Percentiles rank a stretch among this genome's conserved stretches.
phyloP scores from a whole-genome alignment of 2,113 vertebrate genomes.

The Notechis scutatus region DNA sequence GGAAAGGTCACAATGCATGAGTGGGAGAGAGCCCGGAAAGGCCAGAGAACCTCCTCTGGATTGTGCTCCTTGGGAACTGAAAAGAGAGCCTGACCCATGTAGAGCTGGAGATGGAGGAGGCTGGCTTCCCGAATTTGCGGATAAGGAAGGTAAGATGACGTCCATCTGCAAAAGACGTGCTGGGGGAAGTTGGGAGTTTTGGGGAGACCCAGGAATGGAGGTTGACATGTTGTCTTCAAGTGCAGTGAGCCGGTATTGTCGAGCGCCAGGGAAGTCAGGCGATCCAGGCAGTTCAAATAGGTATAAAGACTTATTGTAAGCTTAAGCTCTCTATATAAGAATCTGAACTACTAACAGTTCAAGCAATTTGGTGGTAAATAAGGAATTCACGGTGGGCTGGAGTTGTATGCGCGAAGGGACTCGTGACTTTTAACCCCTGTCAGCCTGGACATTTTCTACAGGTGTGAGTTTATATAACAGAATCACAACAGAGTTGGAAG shows the following conservation, averaged over 20 bases:
- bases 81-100: background rate
- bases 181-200: no score
- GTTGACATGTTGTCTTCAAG: no score
- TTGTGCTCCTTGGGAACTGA: fast-evolving
- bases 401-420: background rate
- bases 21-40: background rate
- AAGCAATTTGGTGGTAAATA: background rate
- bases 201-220: background rate
- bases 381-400: background rate
- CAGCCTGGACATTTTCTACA: background rate
- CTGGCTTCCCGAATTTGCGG: constrained; percentile 18
- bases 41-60: fast-evolving
- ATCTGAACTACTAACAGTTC: background rate
- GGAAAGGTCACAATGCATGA: background rate
- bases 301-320: no score
- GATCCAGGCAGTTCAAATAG: no score
- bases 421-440: background rate
- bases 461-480: background rate
- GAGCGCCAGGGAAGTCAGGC: no score
- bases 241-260: background rate
- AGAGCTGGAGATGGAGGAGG: fast-evolving
- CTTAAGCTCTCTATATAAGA: no score
- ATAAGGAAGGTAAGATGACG: constrained; percentile 61
- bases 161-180: no score
- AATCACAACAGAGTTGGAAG: no score